Evolutionary conservation across 2,888 invertebrate species (phyloP).

Genomic region (Sinohyriopsis cumingii): DNA sequence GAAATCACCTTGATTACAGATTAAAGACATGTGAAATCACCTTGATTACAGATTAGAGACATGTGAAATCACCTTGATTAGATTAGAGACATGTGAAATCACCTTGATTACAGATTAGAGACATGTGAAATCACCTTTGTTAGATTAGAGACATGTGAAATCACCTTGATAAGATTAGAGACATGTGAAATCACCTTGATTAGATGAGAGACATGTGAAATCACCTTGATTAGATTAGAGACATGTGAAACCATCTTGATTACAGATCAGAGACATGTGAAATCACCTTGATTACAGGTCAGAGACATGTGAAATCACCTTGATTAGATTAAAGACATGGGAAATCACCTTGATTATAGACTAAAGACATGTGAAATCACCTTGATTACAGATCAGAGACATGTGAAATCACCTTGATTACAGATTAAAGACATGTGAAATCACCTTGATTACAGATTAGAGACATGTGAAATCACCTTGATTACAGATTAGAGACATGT

Average conservation of each 20-base stretch:
- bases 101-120: no score
- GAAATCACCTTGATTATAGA: no score
- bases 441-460: neutral
- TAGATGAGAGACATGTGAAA: neutral
- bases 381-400: neutral
- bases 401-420: neutral
- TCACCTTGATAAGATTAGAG: neutral
- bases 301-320: no score
- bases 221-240: no score
- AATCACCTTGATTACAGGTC: neutral
- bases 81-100: neutral
- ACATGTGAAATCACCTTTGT: neutral
- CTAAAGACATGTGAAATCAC: no score
- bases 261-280: neutral
- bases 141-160: neutral
- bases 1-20: neutral
- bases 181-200: neutral
- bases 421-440: neutral
- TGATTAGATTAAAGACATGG: neutral
- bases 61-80: neutral
- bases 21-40: neutral
- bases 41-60: neutral
- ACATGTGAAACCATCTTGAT: neutral
- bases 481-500: no score
- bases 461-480: neutral